Percentiles rank a stretch among this genome's conserved stretches.
Conservation (phyloP, 2,797 vertebrate species). For the Dermochelys coriacea region DNA sequence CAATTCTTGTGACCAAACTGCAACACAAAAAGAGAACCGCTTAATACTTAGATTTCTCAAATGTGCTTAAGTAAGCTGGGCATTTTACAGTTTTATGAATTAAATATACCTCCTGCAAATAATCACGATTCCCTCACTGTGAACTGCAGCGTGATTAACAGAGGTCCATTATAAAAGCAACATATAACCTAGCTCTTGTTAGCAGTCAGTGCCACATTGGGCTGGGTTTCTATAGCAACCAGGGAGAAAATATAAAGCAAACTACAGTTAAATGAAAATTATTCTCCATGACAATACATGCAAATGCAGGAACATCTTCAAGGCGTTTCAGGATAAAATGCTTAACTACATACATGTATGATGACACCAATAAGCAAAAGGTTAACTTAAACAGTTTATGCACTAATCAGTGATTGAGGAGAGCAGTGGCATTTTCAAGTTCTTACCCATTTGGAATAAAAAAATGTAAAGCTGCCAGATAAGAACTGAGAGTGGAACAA, state of each 20-base stretch:
- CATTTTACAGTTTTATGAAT: constrained; percentile 39
- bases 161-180: constrained; percentile 65
- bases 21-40: background rate
- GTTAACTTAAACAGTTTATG: constrained; percentile 40
- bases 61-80: background rate
- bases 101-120: constrained; percentile 22
- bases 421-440: background rate
- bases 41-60: background rate
- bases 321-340: constrained; percentile 54
- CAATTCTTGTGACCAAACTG: background rate
- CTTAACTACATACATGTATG: constrained; percentile 60
- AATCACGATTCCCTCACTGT: background rate
- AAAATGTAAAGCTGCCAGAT: constrained; percentile 19
- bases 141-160: constrained; percentile 58
- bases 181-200: constrained; percentile 67
- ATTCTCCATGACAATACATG: constrained; percentile 78
- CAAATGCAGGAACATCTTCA: constrained; percentile 63
- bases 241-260: constrained; percentile 77
- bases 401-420: constrained; percentile 10
- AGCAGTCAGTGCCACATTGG: constrained; percentile 69
- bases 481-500: background rate
- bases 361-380: constrained; percentile 59
- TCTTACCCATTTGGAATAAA: constrained; percentile 20
- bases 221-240: constrained; percentile 79
- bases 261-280: constrained; percentile 80